Evolutionary conservation across 2,888 invertebrate genomes (phyloP), one percentile per base, ranked within the genome.

Genomic region (Pocota personata): DNA sequence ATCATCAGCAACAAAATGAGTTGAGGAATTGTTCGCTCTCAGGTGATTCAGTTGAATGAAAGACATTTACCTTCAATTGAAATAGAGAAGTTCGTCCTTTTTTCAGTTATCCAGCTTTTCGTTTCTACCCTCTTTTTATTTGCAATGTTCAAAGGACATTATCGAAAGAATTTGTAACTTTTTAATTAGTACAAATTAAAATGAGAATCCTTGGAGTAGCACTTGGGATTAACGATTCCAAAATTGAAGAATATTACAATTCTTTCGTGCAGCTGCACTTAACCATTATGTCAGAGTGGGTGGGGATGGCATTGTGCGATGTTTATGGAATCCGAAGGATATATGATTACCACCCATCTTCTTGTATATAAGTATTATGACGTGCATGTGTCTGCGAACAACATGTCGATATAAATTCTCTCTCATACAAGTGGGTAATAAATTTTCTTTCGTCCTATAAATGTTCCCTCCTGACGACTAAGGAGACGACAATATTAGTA

Each of bases 171-270:
- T 86, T 82, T 82, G 84, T 76, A 82, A 82, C 82, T 86, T 86
- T 86, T 86, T 86, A 86, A 86, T 86, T 86, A 86, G 84, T 66
- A 82, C 75, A 86, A 80, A 82, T 76, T 86, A 86, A 86, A 86
- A 82, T n/a, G 76, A 62, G 79, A 75, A 55, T 84, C 73, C 83
- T 79, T 55, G 27, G 43, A 76, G 50, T 62, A 76, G 75, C 80
- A 80, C 75, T 71, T 71, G 58, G 82, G 71, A 82, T 82, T 76
- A 66, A 80, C 75, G 71, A 71, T 76, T 82, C 24, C 24, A 58
- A 80, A n/a, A 82, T 82, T 69, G 71, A 71, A 82, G 75, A 66
- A 66, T 67, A 71, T 52, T 48, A 67, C 14, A n/a, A 40, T 48
- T 35, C 69, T 46, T 58, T 64, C 14, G 24, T 75, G 46, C 80